Evolutionary conservation across 1,140 invertebrate genomes (phyloP).

Genomic region (Drosophila burlai): DNA sequence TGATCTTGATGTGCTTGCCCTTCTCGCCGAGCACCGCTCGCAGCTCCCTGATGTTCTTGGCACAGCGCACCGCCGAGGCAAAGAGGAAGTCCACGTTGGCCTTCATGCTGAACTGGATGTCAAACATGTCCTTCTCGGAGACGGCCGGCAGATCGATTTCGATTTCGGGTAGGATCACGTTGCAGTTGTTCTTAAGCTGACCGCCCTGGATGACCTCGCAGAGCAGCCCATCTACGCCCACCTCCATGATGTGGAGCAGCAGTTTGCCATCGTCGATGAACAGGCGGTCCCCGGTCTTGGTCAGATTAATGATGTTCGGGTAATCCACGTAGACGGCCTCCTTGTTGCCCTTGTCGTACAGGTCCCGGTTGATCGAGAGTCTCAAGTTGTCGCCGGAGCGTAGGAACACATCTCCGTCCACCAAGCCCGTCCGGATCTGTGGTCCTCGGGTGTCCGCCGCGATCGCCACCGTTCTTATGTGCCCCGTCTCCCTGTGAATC

Average conservation of each 20-base stretch:
- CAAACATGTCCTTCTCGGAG: conserved; percentile 98
- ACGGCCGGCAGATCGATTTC: conserved; percentile 98
- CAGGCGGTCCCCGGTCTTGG: conserved; percentile 93
- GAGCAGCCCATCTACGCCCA: conserved; percentile 86
- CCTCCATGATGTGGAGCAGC: conserved; percentile 93
- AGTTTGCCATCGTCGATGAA: conserved; percentile 99
- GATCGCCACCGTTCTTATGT: conserved; percentile 86
- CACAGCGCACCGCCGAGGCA: conserved; percentile 98
- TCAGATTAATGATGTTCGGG: conserved; percentile 97
- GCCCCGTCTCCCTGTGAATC: conserved; percentile 90
- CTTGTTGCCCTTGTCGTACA: conserved; percentile 92
- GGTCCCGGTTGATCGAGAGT: conserved; percentile 93
- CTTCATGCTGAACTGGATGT: conserved; percentile 97
- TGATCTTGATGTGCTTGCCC: conserved; percentile 96
- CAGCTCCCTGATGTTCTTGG: conserved; percentile 94
- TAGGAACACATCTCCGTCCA: conserved; percentile 93
- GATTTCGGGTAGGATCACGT: conserved; percentile 97
- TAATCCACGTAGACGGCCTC: conserved; percentile 94
- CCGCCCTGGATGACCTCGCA: conserved; percentile 98
- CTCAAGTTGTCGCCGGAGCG: conserved; percentile 93
- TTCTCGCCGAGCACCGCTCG: conserved; percentile 94
- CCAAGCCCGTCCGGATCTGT: conserved; percentile 97
- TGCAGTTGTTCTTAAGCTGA: conserved; percentile 96
- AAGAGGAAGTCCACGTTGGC: conserved; percentile 99
- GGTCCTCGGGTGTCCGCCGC: conserved; percentile 98